Evolutionary conservation across 2,888 invertebrate genomes (phyloP), one percentile per base, ranked within the genome.

Genomic region (Crossocerus cetratus): DNA sequence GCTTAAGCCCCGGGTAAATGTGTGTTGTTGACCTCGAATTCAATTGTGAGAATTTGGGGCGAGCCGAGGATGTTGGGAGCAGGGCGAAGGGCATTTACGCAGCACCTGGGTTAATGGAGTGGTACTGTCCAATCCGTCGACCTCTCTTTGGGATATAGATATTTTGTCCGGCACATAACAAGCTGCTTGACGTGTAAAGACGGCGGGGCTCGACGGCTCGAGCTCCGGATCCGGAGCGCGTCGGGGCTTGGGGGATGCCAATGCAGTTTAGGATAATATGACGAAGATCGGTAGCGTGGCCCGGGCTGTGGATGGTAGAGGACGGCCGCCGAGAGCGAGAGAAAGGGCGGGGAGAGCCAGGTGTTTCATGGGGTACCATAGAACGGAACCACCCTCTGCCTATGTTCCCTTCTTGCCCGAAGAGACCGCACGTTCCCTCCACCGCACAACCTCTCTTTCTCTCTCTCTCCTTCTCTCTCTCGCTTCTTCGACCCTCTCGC

Each of bases 201-300:
- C 70, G 74, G 59, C 49, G 8, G 32, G 32, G 32, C 32, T 32
- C 32, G 32, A 3, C 8, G 32, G 32, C 11, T 32, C 32, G 8
- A 32, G 32, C 11, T 32, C 32, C 32, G 32, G 11, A 1, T 32
- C 8, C 32, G 32, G 32, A 32, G 5, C 32, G 20, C 42, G 67
- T 22, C 55, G 42, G 43, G 57, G 61, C 43, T 59, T 70, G 65
- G 69, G 74, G 77, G 69, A 81, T 77, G 77, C 77, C 79, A 74
- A 74, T 77, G 83, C 78, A 83, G 85, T 84, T 86, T 85, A 76
- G 82, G 83, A 83, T 84, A 84, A 86, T 83, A 77, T 81, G 84
- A 85, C 84, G 79, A 80, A 81, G 84, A 83, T 84, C 81, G 81
- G 73, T 79, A 76, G 81, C 79, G 79, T 72, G 82, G 73, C 79